Percentiles rank a stretch among this genome's conserved stretches.
Evolutionary conservation across 2,113 vertebrate genomes (phyloP).

Genomic region (Barnardius zonarius): DNA sequence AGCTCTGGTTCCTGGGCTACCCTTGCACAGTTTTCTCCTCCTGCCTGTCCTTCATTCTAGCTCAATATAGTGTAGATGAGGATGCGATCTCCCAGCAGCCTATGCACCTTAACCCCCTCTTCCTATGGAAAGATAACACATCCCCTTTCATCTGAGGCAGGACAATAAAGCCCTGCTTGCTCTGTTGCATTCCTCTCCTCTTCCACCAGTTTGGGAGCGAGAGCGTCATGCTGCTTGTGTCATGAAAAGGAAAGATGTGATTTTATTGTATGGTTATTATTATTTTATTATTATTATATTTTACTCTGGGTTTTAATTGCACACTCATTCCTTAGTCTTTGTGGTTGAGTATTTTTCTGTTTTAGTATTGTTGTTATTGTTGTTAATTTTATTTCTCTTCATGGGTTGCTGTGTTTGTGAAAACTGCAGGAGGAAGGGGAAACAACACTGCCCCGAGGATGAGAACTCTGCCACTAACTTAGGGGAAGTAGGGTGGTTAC

Average conservation of each 20-base stretch:
- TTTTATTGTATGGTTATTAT: conserved; percentile 63
- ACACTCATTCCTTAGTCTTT: conserved; percentile 71
- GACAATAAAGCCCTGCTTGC: neutral
- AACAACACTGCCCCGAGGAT: rapidly evolving
- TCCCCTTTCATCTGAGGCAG: neutral
- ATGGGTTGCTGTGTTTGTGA: conserved; percentile 23
- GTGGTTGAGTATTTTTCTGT: conserved; percentile 20
- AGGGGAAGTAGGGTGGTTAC: neutral
- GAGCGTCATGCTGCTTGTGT: conserved; percentile 70
- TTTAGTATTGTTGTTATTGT: conserved; percentile 13
- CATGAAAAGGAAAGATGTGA: conserved; percentile 64
- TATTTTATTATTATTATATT: conserved; percentile 68
- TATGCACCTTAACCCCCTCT: conserved; percentile 12
- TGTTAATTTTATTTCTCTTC: conserved; percentile 50
- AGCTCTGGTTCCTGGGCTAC: neutral
- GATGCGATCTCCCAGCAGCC: neutral
- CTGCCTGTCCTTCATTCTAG: neutral
- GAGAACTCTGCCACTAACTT: neutral
- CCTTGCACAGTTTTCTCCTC: neutral
- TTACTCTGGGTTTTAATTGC: conserved; percentile 73
- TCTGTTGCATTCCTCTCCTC: conserved; percentile 52
- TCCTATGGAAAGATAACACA: neutral
- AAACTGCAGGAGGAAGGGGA: conserved; percentile 2
- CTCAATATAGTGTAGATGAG: conserved; percentile 10
- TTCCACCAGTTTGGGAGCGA: conserved; percentile 48